These are phyloP conservation scores for Odobenus rosmarus DNA, from an alignment of 2,113 vertebrate genomes.

Conservation along the genomic window DNA sequence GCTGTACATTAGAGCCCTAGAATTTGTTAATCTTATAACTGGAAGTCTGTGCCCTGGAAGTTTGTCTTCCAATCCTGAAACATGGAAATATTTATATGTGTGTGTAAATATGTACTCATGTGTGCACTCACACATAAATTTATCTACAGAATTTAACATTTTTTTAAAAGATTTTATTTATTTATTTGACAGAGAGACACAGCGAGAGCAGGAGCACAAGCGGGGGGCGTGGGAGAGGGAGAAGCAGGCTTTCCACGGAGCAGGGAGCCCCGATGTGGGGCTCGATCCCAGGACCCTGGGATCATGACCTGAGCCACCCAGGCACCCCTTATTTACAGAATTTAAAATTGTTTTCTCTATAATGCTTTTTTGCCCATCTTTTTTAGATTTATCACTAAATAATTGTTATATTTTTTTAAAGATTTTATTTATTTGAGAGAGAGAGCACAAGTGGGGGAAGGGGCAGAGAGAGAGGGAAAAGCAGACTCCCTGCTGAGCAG, in stretches of 20 bases:
- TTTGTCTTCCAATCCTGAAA: neutral
- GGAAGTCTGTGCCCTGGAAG: neutral
- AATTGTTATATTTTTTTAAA: neutral
- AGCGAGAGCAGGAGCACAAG: no score
- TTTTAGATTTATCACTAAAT: neutral
- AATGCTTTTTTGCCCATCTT: neutral
- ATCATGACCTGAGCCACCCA: no score
- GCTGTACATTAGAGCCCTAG: neutral
- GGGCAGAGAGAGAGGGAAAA: neutral
- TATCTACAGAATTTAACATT: neutral
- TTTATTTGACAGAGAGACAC: no score
- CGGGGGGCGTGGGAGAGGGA: no score
- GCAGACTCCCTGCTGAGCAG: neutral
- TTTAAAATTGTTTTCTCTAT: neutral
- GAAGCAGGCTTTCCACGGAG: fast-evolving
- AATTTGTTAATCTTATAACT: neutral
- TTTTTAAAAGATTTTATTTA: no score
- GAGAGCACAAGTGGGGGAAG: neutral
- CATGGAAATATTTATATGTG: neutral
- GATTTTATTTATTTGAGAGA: neutral
- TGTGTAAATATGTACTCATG: neutral
- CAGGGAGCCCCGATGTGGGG: no score
- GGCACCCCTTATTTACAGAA: neutral
- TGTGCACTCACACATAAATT: neutral
- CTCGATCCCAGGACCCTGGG: no score